Evolutionary conservation across 2,797 vertebrate species (phyloP), one percentile per base, ranked within the genome.

Genomic region (Petrocephalus sullivani): DNA sequence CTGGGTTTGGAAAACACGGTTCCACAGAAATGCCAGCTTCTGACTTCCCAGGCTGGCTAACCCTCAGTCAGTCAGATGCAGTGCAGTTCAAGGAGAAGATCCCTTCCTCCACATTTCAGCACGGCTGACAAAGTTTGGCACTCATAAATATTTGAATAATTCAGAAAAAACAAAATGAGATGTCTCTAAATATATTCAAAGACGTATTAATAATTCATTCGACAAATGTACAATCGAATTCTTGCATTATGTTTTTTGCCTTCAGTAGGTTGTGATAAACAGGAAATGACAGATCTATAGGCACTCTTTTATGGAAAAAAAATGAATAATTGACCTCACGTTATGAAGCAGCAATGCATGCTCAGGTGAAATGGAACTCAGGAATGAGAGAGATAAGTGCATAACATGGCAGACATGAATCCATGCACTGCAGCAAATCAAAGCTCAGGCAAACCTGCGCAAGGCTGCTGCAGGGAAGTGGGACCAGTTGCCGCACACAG

Each of bases 121-220:
- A 53, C 53, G 8, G 6, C 46, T 83, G 81, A 83, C 51, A 83
- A 83, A 53, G 19, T 53, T 83, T 83, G 49, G 46, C 49, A 9
- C 8, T 49, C 81, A n/a, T 83, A 83, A 49, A 23, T 83, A 53
- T 23, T 83, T 83, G 53, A 53, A 83, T 83, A 83, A 83, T 83
- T 83, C 46, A 83, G 19, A 33, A 33, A 21, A 21, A 83, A 53
- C 19, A 53, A 53, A 83, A 83, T 51, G 19, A 83, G 41, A 53
- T 10, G 41, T 1, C 46, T 41, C 78, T 49, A 19, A 23, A n/a
- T 53, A 83, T 53, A 23, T 0, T 19, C 81, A 53, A 21, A 19
- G 8, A 19, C 12, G 16, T 49, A 83, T 83, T 51, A 83, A 49
- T 41, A 49, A 83, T 83, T 49, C 8, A 83, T 21, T 23, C 41